Evolutionary conservation across 2,113 vertebrate genomes (phyloP), one percentile per base, ranked within the genome.

Genomic region (Phaethon lepturus): DNA sequence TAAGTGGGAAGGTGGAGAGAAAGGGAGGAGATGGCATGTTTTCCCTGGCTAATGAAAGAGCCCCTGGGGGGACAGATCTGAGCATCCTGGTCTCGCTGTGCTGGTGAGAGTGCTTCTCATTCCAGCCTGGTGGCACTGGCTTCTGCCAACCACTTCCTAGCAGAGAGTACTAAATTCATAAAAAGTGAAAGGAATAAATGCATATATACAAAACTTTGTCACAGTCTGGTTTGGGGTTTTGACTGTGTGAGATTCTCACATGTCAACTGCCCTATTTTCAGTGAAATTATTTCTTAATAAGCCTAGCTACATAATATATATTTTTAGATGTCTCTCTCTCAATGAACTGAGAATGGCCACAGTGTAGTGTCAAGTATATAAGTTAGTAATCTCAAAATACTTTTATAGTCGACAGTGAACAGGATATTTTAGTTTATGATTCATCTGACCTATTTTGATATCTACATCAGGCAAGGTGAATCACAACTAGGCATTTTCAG

Each of bases 401-500:
- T 50, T 63, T 78, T 38, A 29, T 10, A 79, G 44, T 33, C 0
- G 0, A 49, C 49, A 44, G 31, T 68, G 26, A 73, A 56, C 4
- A 42, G 76, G 20, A 25, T 75, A 49, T 74, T 74, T 79, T 69
- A 59, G 45, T 50, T 93, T 80, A 66, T 80, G 67, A 85, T 66
- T 93, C 47, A 80, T 69, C 35, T 84, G 52, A 85, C 42, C 33
- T 80, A 56, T 72, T 91, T 71, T 67, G 24, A 56, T 76, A 64
- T 17, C 83, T 88, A 42, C 40, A 33, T 66, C 72, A 33, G 47
- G 17, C 35, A 79, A 71, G 52, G 40, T 80, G 68, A 87, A 88
- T 80, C 91, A 88, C 26, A 75, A 45, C 10, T 35, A 71, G 31
- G 20, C 47, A 71, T 84, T 84, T 84, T 66, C 17, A 20, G 23